Evolutionary conservation across 2,888 invertebrate species (phyloP), one percentile per base, ranked within the genome.

Genomic region (Lordiphosa andalusiaca): DNA sequence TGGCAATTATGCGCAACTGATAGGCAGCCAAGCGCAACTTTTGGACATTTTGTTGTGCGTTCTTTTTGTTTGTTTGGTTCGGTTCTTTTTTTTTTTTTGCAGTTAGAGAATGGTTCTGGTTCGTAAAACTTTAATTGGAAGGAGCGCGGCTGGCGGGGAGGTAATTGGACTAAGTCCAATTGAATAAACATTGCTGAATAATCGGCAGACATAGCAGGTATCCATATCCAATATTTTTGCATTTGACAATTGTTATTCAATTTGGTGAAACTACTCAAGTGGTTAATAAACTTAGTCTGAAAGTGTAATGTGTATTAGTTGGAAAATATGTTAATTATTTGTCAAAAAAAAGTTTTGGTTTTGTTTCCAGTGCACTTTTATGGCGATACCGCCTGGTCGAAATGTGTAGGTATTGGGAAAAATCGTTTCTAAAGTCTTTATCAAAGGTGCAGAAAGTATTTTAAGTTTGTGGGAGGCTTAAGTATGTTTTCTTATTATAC

Each of bases 1-100:
- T 72, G 66, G 64, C 72, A 70, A 80, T 80, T 80, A 84, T 81
- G 72, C 70, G 61, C 66, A 81, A 70, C 66, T 70, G 78, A 81
- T 81, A 84, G 51, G 74, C 80, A 81, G 30, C 80, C 63, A 82
- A 82, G 75, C 84, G 78, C 19, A 63, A 57, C 72, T 69, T 73
- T 74, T 74, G 66, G 70, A 61, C 63, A 74, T 64, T 67, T 71
- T 36, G 35, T 40, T 33, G 13, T 12, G 6, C 19, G 5, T 16
- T n/a, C 35, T 40, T 40, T 25, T 40, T 41, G 10, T 48, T 40
- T 10, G 36, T 25, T 53, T 46, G n/a, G n/a, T n/a, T n/a, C n/a
- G n/a, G 36, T 25, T 61, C 39, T 19, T 61, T 50, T 44, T 58
- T 67, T 16, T 16, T 16, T 16, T 16, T 1, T 2, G 2, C 53